These are phyloP conservation scores for Brachionus calyciflorus DNA, from an alignment of 1,140 invertebrate species.

Conservation along the genomic window DNA sequence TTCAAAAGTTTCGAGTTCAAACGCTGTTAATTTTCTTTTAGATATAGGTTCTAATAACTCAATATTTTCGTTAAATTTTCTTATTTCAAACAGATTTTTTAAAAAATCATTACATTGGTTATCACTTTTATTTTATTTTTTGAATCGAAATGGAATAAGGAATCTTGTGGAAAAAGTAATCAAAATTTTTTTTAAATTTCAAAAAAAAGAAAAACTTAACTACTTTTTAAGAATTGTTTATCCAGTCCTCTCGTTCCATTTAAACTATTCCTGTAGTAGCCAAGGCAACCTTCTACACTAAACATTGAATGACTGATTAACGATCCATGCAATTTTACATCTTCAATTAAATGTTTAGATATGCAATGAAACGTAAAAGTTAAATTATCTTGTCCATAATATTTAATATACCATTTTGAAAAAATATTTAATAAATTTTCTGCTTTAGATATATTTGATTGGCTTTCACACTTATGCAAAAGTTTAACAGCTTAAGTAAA, in stretches of 20 bases:
- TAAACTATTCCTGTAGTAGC: neutral
- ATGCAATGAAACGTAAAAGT: slow-evolving; percentile 34
- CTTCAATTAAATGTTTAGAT: slow-evolving; percentile 11
- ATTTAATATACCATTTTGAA: slow-evolving; percentile 28
- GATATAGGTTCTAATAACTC: slow-evolving; percentile 1
- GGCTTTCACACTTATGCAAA: too few relatives aligned
- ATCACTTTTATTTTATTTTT: slow-evolving; percentile 12
- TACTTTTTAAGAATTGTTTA: neutral
- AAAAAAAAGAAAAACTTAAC: neutral
- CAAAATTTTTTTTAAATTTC: neutral
- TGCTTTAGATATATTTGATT: too few relatives aligned
- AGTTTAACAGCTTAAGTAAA: too few relatives aligned
- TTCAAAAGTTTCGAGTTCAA: slow-evolving; percentile 16
- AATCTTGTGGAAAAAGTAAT: neutral
- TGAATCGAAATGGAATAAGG: neutral
- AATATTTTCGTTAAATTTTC: neutral
- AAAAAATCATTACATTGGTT: neutral
- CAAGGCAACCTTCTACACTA: slow-evolving; percentile 1
- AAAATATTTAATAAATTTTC: neutral
- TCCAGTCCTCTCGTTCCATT: neutral
- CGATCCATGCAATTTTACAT: slow-evolving; percentile 4
- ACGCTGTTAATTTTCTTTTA: neutral
- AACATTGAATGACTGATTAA: slow-evolving; percentile 8
- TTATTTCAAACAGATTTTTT: neutral
- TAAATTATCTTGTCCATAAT: slow-evolving; percentile 15